These are phyloP conservation scores for Manduca sexta DNA, from an alignment of 1,140 invertebrate genomes.

Conservation along the genomic window DNA sequence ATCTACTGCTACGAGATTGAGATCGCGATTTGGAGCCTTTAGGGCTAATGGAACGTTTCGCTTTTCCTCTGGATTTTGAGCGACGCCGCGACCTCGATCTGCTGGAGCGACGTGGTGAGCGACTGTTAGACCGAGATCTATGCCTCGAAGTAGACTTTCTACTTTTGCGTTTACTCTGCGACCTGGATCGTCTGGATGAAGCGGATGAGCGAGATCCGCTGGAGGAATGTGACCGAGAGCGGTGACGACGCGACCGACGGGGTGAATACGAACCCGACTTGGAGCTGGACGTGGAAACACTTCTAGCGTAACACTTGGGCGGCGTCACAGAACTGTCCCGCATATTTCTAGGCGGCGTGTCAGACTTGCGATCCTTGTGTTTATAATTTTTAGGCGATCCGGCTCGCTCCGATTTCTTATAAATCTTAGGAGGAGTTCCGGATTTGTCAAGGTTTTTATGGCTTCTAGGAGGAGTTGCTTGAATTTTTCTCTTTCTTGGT, in stretches of 20 bases:
- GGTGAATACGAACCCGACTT: constrained; percentile 21
- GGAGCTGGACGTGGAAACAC: constrained; percentile 37
- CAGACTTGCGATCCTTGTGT: constrained; percentile 30
- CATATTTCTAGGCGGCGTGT: constrained; percentile 27
- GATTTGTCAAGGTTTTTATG: constrained; percentile 37
- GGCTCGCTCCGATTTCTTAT: constrained; percentile 24
- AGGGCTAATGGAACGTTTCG: constrained; percentile 24
- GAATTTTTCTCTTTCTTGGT: constrained; percentile 13
- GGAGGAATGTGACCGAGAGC: constrained; percentile 28
- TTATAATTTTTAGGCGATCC: constrained; percentile 37
- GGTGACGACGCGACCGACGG: neutral
- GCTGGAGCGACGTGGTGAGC: constrained; percentile 34
- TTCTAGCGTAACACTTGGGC: constrained; percentile 52
- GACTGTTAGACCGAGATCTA: constrained; percentile 34
- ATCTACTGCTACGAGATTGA: constrained; percentile 15
- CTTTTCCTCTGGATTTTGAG: constrained; percentile 34
- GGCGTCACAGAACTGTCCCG: constrained; percentile 54
- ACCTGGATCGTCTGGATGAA: constrained; percentile 31
- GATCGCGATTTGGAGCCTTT: constrained; percentile 34
- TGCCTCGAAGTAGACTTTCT: constrained; percentile 21
- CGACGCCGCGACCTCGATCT: constrained; percentile 35
- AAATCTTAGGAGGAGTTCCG: constrained; percentile 34
- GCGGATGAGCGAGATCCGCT: constrained; percentile 25
- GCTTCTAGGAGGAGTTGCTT: constrained; percentile 24
- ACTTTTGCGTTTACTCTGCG: constrained; percentile 27